phyloP scores from a whole-genome alignment of 2,797 vertebrate genomes.

The Remorina albescens region DNA sequence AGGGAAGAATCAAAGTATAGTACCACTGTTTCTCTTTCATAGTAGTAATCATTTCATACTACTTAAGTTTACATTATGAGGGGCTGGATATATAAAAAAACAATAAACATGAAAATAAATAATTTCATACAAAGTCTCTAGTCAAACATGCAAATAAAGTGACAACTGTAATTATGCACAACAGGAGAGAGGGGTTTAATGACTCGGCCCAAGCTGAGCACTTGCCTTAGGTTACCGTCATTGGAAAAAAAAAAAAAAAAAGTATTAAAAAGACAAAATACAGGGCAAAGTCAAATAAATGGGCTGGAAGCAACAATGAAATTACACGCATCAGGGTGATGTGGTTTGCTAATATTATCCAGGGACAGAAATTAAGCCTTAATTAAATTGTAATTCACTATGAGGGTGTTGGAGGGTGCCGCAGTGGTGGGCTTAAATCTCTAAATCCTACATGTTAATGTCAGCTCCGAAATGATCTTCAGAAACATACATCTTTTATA shows the following conservation, averaged over 20 bases:
- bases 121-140: conserved; percentile 68
- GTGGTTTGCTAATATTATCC: conserved; percentile 32
- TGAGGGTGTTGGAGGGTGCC: conserved; percentile 17
- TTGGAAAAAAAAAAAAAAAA: too few species aligned
- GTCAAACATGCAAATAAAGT: conserved; percentile 76
- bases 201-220: conserved; percentile 45
- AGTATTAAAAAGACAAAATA: conserved; percentile 58
- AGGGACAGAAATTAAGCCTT: conserved; percentile 47
- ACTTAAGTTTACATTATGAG: conserved; percentile 51
- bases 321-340: conserved; percentile 46
- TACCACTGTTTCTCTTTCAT: conserved; percentile 34
- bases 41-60: conserved; percentile 36
- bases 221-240: conserved; percentile 58
- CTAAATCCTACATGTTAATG: conserved; percentile 18
- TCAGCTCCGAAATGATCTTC: conserved; percentile 9
- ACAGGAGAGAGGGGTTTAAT: conserved; percentile 49
- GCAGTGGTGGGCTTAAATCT: conserved; percentile 17
- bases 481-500: conserved; percentile 45
- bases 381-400: conserved; percentile 44
- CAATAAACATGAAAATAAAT: conserved; percentile 77
- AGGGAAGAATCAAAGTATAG: conserved; percentile 61
- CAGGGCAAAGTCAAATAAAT: conserved; percentile 47
- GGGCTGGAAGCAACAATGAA: conserved; percentile 46
- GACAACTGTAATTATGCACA: conserved; percentile 65
- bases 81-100: conserved; percentile 46